Percentiles rank a stretch among this genome's conserved stretches.
Conservation (phyloP, 2,888 invertebrate species). For the Plebejus melissa region DNA sequence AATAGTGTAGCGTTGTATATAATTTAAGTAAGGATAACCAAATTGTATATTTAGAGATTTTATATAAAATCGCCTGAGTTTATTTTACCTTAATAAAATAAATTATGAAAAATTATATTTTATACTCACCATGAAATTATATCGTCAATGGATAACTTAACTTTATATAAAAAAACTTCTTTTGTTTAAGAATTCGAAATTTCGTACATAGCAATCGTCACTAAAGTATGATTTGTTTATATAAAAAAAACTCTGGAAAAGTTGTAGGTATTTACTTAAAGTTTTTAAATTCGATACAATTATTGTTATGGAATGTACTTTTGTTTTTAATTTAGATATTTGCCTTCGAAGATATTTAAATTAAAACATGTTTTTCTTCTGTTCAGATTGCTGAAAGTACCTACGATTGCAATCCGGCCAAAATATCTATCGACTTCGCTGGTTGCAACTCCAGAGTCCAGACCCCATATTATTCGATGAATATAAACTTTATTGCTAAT, state of each 20-base stretch:
- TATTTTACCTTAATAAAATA: not conserved
- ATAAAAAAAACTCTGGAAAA: not conserved
- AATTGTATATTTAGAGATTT: constrained; percentile 1
- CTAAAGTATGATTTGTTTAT: not conserved
- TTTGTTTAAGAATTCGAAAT: not conserved
- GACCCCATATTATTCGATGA: too few species aligned
- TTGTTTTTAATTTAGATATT: not conserved
- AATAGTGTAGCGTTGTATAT: constrained; percentile 3
- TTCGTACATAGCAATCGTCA: not conserved
- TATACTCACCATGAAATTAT: not conserved
- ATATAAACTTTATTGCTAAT: too few species aligned
- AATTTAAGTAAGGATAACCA: constrained; percentile 9
- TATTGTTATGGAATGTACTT: not conserved
- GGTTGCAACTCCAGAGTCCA: too few species aligned
- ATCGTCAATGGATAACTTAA: not conserved
- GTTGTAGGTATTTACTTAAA: not conserved
- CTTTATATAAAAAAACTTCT: not conserved
- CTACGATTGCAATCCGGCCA: not conserved
- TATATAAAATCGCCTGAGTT: not conserved
- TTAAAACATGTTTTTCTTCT: not conserved
- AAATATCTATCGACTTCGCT: too few species aligned
- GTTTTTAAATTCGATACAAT: not conserved
- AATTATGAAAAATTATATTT: not conserved
- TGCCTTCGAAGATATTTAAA: not conserved
- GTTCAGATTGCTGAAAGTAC: too few species aligned